These are phyloP conservation scores for Pararge aegeria DNA, from an alignment of 1,140 invertebrate species.

Conservation along the genomic window DNA sequence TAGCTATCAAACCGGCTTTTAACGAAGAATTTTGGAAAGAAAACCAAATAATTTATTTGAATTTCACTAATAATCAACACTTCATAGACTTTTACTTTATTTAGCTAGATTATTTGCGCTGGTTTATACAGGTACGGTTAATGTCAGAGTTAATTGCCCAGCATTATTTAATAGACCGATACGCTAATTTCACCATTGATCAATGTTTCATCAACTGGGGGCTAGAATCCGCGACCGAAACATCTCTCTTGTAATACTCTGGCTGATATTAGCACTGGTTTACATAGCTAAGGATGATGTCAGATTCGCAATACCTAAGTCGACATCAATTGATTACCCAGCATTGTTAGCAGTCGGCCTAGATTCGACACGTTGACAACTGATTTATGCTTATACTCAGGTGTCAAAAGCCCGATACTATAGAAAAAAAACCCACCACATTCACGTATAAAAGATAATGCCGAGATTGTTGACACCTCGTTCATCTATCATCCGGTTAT, in stretches of 20 bases:
- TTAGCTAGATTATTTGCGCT: too few relatives aligned
- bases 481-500: constrained; percentile 63
- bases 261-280: constrained; percentile 37
- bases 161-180: too few relatives aligned
- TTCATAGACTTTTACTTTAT: too few relatives aligned
- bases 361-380: constrained; percentile 67
- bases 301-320: constrained; percentile 45
- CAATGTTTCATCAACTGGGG: too few relatives aligned
- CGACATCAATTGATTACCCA: constrained; percentile 61
- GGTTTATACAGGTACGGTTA: too few relatives aligned
- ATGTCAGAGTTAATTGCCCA: too few relatives aligned
- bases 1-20: too few relatives aligned
- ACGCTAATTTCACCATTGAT: too few relatives aligned
- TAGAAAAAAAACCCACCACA: constrained; percentile 54
- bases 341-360: constrained; percentile 54
- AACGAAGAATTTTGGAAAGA: too few relatives aligned
- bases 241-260: constrained; percentile 48
- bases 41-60: too few relatives aligned
- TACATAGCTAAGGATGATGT: constrained; percentile 49
- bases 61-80: too few relatives aligned
- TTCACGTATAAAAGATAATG: constrained; percentile 50
- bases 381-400: constrained; percentile 68
- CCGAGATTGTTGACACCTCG: constrained; percentile 43
- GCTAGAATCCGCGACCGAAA: constrained; percentile 33
- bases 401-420: constrained; percentile 59